These are phyloP conservation scores for Rhagoletis zephyria DNA, from an alignment of 1,140 invertebrate species.

Conservation along the genomic window DNA sequence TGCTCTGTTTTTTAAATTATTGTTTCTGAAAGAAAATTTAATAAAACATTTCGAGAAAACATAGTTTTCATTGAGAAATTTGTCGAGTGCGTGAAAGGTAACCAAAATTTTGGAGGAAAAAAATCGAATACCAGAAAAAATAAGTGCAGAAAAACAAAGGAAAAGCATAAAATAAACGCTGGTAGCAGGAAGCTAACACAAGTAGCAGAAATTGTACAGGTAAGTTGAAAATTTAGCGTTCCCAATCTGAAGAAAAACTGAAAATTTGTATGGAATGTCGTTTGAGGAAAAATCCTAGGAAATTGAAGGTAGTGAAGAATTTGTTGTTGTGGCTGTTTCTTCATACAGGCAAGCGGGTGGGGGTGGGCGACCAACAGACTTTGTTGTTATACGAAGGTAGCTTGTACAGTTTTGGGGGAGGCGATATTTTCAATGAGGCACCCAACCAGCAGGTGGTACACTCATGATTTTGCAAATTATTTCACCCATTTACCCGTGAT, in stretches of 20 bases:
- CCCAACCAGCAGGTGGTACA: conserved; percentile 3
- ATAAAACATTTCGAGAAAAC: conserved; percentile 23
- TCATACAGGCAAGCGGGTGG: neutral
- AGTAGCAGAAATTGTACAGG: conserved; percentile 49
- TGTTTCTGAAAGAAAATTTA: conserved; percentile 32
- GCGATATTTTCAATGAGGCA: neutral
- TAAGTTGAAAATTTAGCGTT: neutral
- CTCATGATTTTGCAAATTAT: conserved; percentile 29
- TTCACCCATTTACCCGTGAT: neutral
- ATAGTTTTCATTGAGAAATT: conserved; percentile 54
- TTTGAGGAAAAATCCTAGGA: neutral
- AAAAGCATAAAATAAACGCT: conserved; percentile 11
- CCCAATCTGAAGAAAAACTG: neutral
- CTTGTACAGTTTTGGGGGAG: neutral
- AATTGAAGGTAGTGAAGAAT: neutral
- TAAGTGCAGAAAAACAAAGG: conserved; percentile 22
- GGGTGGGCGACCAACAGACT: neutral
- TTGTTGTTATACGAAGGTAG: neutral
- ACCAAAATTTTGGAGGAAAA: conserved; percentile 46
- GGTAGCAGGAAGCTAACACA: neutral
- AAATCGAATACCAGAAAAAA: conserved; percentile 10
- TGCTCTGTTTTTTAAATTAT: conserved; percentile 31
- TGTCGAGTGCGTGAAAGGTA: conserved; percentile 45
- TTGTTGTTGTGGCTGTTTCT: neutral
- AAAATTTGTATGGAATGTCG: neutral